Evolutionary conservation across 2,797 vertebrate genomes (phyloP).

Genomic region (Anguilla megastoma): DNA sequence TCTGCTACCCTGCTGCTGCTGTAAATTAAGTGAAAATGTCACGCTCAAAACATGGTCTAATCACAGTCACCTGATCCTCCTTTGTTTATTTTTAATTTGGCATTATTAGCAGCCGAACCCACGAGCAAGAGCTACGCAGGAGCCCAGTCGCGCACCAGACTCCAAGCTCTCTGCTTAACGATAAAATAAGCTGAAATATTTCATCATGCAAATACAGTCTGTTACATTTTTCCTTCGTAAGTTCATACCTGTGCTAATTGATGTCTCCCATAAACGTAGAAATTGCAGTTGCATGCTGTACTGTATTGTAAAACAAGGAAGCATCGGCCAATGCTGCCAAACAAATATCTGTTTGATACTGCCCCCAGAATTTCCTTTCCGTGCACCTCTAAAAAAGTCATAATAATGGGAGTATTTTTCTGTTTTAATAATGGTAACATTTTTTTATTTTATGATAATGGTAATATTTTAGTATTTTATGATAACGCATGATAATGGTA

Average conservation of each 20-base stretch:
- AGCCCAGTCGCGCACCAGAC: neutral
- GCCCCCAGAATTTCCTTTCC: neutral
- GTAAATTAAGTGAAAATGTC: neutral
- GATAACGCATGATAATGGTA: constrained; percentile 59
- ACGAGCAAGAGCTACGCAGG: too few relatives aligned
- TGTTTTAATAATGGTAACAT: constrained; percentile 73
- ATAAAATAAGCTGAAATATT: neutral
- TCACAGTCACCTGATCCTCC: neutral
- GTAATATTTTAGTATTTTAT: constrained; percentile 73
- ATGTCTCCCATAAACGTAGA: neutral
- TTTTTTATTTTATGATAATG: constrained; percentile 65
- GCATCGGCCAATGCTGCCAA: neutral
- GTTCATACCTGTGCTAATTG: neutral
- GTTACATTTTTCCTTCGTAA: too few relatives aligned
- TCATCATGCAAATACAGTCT: neutral
- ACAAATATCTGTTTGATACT: neutral
- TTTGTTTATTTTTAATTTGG: neutral
- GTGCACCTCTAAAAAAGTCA: neutral
- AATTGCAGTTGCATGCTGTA: neutral
- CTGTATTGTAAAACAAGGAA: neutral
- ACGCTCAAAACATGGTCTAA: neutral
- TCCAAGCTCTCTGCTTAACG: neutral
- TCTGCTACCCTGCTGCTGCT: neutral
- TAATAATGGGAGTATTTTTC: constrained; percentile 73
- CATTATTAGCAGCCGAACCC: neutral